phyloP scores from a whole-genome alignment of 2,113 vertebrate species.

The Erythrolamprus reginae region DNA sequence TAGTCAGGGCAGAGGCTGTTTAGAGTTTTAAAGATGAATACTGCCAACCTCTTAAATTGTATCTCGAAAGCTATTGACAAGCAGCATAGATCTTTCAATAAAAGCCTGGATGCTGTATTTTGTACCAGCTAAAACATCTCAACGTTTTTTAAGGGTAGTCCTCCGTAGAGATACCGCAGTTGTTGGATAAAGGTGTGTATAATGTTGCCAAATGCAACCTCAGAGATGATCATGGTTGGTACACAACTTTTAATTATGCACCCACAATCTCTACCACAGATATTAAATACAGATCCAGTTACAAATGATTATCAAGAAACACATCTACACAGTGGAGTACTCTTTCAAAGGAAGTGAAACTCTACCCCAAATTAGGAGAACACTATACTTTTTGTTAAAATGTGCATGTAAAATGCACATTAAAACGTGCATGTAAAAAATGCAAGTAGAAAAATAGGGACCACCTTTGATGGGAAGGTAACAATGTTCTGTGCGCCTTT shows the following conservation, averaged over 20 bases:
- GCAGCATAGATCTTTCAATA: neutral
- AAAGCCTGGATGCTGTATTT: neutral
- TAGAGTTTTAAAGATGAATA: neutral
- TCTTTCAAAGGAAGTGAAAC: neutral
- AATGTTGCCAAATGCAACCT: neutral
- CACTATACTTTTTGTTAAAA: neutral
- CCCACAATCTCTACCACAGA: neutral
- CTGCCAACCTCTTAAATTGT: neutral
- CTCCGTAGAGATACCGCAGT: neutral
- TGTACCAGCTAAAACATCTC: neutral
- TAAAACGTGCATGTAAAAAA: too few relatives aligned
- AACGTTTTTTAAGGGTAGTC: neutral
- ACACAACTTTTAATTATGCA: neutral
- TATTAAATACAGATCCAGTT: neutral
- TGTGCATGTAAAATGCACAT: too few relatives aligned
- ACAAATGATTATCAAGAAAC: neutral
- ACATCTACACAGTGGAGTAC: neutral
- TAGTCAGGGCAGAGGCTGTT: neutral
- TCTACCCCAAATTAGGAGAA: neutral
- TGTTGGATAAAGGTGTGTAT: neutral
- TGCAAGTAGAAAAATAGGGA: too few relatives aligned
- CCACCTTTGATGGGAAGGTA: too few relatives aligned
- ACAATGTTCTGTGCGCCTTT: too few relatives aligned
- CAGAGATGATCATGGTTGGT: neutral
- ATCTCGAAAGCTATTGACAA: neutral